These are phyloP conservation scores for Hyla sarda DNA, from an alignment of 2,113 vertebrate genomes.

Conservation along the genomic window DNA sequence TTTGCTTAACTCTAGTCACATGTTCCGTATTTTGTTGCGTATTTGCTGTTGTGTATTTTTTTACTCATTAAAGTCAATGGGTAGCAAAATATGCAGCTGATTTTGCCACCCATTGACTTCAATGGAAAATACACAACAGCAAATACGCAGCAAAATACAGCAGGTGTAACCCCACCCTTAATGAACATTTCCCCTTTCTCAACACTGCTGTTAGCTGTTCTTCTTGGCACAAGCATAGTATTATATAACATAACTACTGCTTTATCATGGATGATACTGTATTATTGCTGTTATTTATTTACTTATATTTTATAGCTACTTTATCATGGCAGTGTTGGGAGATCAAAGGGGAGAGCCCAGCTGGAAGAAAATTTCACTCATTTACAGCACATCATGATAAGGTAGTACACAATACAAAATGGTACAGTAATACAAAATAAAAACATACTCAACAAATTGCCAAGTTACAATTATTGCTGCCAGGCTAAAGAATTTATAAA, in stretches of 20 bases:
- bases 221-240: background rate
- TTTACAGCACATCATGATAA: conserved; percentile 75
- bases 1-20: too few species aligned
- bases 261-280: background rate
- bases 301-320: conserved; percentile 62
- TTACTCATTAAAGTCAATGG: too few species aligned
- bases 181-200: too few species aligned
- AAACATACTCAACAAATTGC: too few species aligned
- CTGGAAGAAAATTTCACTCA: conserved; percentile 67
- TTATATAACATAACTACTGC: background rate
- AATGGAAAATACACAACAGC: too few species aligned
- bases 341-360: conserved; percentile 72
- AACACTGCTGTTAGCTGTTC: too few species aligned
- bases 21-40: too few species aligned
- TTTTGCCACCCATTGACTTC: too few species aligned
- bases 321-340: conserved; percentile 72
- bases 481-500: background rate
- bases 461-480: background rate
- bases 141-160: too few species aligned
- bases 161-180: too few species aligned
- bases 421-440: background rate
- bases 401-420: conserved; percentile 59
- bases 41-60: too few species aligned
- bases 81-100: too few species aligned
- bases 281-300: background rate